Percentiles rank a stretch among this genome's conserved stretches.
phyloP scores from a whole-genome alignment of 2,888 invertebrate species.

The Noctua pronuba region DNA sequence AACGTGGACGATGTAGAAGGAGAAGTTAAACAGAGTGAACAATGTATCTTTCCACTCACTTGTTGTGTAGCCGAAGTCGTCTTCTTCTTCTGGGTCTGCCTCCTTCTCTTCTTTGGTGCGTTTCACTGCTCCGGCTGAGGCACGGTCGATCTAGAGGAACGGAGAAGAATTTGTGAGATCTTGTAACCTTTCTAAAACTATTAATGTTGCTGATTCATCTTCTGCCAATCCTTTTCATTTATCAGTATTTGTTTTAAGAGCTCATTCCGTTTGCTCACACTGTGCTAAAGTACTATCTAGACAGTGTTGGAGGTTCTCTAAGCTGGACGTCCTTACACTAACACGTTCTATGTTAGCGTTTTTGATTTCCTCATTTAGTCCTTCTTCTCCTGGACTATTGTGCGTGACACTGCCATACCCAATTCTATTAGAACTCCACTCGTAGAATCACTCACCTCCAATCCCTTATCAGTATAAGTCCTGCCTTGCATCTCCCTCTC shows the following conservation, averaged over 20 bases:
- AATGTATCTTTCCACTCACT: constrained; percentile 93
- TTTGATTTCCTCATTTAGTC: neutral
- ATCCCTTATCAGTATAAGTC: constrained; percentile 94
- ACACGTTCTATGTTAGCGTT: neutral
- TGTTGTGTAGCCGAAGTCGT: constrained; percentile 97
- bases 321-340: neutral
- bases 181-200: neutral
- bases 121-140: constrained; percentile 96
- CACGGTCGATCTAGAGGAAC: constrained; percentile 94
- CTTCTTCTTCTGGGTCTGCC: constrained; percentile 96
- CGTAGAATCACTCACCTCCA: constrained; percentile 90
- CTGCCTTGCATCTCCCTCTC: constrained; percentile 95
- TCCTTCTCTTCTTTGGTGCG: constrained; percentile 94
- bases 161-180: constrained; percentile 30
- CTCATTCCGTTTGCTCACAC: neutral
- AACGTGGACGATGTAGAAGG: constrained; percentile 84
- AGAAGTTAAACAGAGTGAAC: constrained; percentile 84
- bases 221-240: neutral
- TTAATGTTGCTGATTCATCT: neutral
- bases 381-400: neutral
- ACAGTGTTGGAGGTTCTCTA: neutral
- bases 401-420: neutral
- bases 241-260: neutral
- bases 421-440: neutral
- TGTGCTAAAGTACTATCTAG: neutral